A percentile compares a stretch with the other conserved stretches of the same genome.
phyloP scores from a whole-genome alignment of 2,888 invertebrate genomes.

The Atrina japonica region DNA sequence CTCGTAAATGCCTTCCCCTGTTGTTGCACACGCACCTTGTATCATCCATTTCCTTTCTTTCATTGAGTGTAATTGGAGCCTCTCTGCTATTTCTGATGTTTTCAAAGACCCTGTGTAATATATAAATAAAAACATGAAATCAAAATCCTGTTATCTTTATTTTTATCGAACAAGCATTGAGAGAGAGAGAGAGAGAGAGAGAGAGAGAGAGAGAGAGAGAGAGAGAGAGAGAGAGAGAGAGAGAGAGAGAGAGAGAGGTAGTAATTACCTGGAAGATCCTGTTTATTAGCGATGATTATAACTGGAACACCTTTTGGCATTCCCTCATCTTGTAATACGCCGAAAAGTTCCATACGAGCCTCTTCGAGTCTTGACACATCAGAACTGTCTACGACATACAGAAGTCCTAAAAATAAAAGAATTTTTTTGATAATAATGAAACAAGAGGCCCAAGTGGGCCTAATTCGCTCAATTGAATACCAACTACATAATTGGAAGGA shows the following conservation, averaged over 20 bases:
- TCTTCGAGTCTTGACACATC: conserved; percentile 67
- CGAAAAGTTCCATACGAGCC: conserved; percentile 65
- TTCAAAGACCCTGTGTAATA: conserved; percentile 57
- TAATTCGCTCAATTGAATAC: too few species aligned
- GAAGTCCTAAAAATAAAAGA: conserved; percentile 48
- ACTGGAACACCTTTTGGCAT: conserved; percentile 69
- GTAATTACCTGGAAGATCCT: conserved; percentile 64
- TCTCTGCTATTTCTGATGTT: conserved; percentile 57
- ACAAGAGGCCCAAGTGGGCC: too few species aligned
- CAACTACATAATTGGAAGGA: too few species aligned
- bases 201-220: not conserved
- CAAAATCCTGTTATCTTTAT: not conserved
- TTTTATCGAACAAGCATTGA: too few species aligned
- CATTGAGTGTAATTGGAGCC: conserved; percentile 41
- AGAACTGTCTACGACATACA: conserved; percentile 71
- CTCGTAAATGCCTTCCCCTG: conserved; percentile 78
- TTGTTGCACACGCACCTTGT: conserved; percentile 71
- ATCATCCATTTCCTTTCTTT: conserved; percentile 70
- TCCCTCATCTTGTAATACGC: conserved; percentile 54
- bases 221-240: not conserved
- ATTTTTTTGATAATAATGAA: too few species aligned
- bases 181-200: too few species aligned
- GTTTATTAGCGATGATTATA: conserved; percentile 75
- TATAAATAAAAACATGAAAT: too few species aligned
- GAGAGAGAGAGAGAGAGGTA: too few species aligned